Conservation (phyloP, 2,113 vertebrate species). For the Oenanthe melanoleuca region DNA sequence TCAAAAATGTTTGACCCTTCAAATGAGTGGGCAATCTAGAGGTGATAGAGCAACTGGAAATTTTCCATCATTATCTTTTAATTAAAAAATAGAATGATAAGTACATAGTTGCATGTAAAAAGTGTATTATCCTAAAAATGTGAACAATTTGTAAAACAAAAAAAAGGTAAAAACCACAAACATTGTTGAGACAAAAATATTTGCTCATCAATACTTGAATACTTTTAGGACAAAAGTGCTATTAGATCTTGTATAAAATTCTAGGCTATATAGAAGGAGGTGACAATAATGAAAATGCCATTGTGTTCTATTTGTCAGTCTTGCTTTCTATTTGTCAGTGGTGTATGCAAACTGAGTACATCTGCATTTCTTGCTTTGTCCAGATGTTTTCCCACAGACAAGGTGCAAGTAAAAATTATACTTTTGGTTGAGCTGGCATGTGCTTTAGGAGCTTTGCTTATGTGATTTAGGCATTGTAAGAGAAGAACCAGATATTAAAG, state of each 20-base stretch:
- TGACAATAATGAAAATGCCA: neutral
- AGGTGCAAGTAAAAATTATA: neutral
- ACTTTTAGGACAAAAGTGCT: neutral
- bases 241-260: neutral
- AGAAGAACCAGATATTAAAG: neutral
- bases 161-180: neutral
- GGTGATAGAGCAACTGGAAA: neutral
- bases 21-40: neutral
- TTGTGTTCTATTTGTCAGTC: neutral
- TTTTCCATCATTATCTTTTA: neutral
- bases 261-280: neutral
- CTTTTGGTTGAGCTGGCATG: neutral
- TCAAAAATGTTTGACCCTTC: neutral
- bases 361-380: neutral
- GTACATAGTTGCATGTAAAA: neutral
- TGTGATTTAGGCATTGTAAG: neutral
- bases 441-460: neutral
- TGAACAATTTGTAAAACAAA: neutral
- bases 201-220: neutral
- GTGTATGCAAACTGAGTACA: neutral
- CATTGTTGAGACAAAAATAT: neutral
- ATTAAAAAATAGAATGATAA: neutral
- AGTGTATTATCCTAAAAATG: neutral
- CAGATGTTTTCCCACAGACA: neutral
- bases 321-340: neutral